Percentiles rank a stretch among this genome's conserved stretches.
Conservation (phyloP, 2,113 vertebrate species). For the Psittacus erithacus region DNA sequence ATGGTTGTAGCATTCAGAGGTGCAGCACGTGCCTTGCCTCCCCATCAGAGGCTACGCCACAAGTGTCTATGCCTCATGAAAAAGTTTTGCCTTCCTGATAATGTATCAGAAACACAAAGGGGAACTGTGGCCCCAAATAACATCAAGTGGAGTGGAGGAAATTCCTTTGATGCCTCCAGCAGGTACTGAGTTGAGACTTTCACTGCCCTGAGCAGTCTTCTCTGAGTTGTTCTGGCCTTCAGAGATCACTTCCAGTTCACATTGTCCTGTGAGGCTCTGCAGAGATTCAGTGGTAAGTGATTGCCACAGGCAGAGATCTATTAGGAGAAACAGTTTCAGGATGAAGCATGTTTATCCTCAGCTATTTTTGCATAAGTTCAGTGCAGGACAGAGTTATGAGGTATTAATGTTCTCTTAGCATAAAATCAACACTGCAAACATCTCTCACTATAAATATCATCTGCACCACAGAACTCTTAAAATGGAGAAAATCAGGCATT, state of each 20-base stretch:
- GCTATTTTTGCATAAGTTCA: neutral
- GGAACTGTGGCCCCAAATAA: neutral
- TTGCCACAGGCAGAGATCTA: neutral
- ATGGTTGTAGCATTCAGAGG: neutral
- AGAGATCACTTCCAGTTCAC: neutral
- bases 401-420: neutral
- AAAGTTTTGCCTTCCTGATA: neutral
- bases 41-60: rapidly evolving
- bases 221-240: neutral
- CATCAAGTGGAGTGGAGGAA: neutral
- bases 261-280: neutral
- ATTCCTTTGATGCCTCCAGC: neutral
- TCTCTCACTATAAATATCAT: neutral
- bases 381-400: neutral
- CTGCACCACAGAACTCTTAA: neutral
- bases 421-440: neutral
- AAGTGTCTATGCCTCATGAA: rapidly evolving
- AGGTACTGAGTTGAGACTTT: neutral
- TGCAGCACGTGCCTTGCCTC: rapidly evolving
- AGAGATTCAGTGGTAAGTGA: neutral
- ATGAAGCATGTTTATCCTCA: neutral
- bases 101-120: neutral
- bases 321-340: neutral
- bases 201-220: neutral
- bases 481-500: neutral